Conservation (phyloP, 2,113 vertebrate genomes). For the Falcunculus frontatus region DNA sequence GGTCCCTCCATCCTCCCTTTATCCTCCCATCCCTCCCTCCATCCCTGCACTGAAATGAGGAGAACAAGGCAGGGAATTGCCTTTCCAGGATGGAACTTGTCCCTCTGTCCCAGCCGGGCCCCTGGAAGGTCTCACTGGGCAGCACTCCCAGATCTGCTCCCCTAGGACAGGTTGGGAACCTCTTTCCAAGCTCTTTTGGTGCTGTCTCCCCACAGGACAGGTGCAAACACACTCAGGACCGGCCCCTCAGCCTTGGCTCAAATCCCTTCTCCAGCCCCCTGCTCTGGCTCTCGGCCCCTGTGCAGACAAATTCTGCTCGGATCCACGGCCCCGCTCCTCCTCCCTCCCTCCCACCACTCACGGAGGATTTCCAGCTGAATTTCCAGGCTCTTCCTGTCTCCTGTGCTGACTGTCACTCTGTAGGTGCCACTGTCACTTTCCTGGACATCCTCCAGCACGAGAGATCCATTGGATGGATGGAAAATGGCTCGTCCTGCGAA, state of each 20-base stretch:
- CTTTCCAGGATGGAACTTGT: background rate
- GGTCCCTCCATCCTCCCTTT: background rate
- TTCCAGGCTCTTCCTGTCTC: background rate
- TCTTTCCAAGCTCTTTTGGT: background rate
- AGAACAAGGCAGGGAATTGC: background rate
- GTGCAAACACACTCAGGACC: background rate
- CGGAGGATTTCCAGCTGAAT: conserved; percentile 28
- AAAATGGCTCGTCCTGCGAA: background rate
- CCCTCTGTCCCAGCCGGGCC: background rate
- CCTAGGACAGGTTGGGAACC: background rate
- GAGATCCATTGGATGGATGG: background rate
- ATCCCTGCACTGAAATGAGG: background rate
- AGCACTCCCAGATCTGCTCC: background rate
- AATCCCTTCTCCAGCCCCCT: background rate
- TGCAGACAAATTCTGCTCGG: fast-evolving
- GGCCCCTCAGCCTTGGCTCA: background rate
- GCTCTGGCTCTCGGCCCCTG: background rate
- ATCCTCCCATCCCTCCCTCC: background rate
- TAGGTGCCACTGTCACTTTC: conserved; percentile 38
- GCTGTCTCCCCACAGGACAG: background rate
- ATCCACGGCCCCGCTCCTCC: fast-evolving
- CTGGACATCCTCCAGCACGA: background rate
- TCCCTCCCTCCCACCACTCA: background rate
- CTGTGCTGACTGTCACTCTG: background rate
- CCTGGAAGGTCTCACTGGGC: background rate